A percentile compares a stretch with the other conserved stretches of the same genome.
These are phyloP conservation scores for Drosophila pandora DNA, from an alignment of 1,140 invertebrate species.

Conservation along the genomic window DNA sequence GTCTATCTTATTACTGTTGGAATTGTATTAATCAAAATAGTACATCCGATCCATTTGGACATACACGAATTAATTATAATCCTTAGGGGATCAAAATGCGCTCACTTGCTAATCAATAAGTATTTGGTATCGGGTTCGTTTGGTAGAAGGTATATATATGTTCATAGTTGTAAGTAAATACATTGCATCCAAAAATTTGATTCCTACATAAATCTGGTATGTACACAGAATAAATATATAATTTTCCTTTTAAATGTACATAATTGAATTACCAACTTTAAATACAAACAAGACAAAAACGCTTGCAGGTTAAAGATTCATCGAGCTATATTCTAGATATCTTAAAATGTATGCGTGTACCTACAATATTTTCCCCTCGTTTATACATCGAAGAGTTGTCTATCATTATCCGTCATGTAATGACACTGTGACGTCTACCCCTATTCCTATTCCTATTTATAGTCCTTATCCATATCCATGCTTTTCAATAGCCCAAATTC, in stretches of 20 bases:
- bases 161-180: conserved; percentile 52
- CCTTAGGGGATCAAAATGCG: conserved; percentile 25
- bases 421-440: conserved; percentile 12
- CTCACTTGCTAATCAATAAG: conserved; percentile 17
- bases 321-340: conserved; percentile 56
- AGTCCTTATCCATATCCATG: conserved; percentile 23
- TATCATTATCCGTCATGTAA: conserved; percentile 13
- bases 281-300: conserved; percentile 78
- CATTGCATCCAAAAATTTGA: conserved; percentile 73
- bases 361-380: conserved; percentile 23
- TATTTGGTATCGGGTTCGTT: conserved; percentile 6
- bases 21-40: conserved; percentile 1
- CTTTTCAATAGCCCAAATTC: neutral
- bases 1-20: neutral
- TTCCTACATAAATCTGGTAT: conserved; percentile 74
- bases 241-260: conserved; percentile 63
- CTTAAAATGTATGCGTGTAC: conserved; percentile 46
- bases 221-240: conserved; percentile 64
- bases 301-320: conserved; percentile 72
- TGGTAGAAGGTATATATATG: conserved; percentile 21
- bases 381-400: conserved; percentile 31
- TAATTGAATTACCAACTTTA: conserved; percentile 69
- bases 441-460: conserved; percentile 23
- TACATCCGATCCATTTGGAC: neutral
- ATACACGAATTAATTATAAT: conserved; percentile 20